phyloP scores from a whole-genome alignment of 2,888 invertebrate species.

The Gerris lacustris region DNA sequence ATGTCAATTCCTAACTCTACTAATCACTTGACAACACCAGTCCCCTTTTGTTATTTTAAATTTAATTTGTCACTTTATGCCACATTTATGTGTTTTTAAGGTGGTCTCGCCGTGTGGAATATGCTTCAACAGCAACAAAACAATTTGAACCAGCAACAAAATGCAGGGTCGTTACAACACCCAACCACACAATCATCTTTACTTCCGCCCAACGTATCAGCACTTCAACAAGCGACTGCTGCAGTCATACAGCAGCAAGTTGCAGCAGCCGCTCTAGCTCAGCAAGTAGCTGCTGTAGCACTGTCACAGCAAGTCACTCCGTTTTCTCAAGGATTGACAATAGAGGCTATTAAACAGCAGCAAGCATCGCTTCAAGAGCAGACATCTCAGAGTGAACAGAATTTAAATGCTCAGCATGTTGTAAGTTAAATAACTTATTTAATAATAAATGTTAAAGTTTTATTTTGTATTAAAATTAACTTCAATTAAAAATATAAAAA shows the following conservation, averaged over 20 bases:
- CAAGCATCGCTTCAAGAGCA: conserved; percentile 77
- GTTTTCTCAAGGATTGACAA: conserved; percentile 36
- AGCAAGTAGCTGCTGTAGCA: conserved; percentile 1
- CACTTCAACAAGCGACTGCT: conserved; percentile 31
- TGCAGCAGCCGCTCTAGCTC: not conserved
- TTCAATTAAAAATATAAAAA: no score
- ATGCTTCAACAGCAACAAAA: conserved; percentile 13
- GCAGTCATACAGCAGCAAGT: not conserved
- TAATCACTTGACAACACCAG: no score
- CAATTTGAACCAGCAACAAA: conserved; percentile 15
- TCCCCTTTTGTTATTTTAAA: no score
- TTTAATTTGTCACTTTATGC: not conserved
- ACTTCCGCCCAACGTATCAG: conserved; percentile 30
- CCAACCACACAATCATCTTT: conserved; percentile 22
- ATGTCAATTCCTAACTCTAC: no score
- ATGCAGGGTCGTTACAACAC: conserved; percentile 14
- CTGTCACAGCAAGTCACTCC: conserved; percentile 38
- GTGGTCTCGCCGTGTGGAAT: not conserved
- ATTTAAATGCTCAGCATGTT: conserved; percentile 88
- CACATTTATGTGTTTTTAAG: not conserved
- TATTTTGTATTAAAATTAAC: no score
- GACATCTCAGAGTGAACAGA: conserved; percentile 89
- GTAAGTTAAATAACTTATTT: conserved; percentile 41
- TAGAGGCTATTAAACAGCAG: conserved; percentile 43
- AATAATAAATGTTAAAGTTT: conserved; percentile 12